Evolutionary conservation across 2,113 vertebrate species (phyloP), one percentile per base, ranked within the genome.

Genomic region (Ictalurus furcatus): DNA sequence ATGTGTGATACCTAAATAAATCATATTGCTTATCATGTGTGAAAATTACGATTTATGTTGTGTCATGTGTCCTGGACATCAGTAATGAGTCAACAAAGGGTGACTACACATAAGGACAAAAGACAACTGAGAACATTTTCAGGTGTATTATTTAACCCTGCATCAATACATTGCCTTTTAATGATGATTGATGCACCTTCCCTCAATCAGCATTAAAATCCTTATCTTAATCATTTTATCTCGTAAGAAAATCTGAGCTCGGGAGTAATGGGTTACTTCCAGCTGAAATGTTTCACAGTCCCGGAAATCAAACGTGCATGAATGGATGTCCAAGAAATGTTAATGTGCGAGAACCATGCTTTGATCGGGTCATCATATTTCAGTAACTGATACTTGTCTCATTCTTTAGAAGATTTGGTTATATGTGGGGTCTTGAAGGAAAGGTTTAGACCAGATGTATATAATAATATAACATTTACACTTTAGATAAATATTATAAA

Each of bases 331-430:
- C 44, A 37, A 48, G 34, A 40, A 84, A 54, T 34, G 8, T 40
- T 61, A 74, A 71, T 4, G 30, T 25, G 25, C 12, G 52, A 59
- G 59, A 71, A 71, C 63, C 28, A 34, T 58, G 2, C 56, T n/a
- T 34, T 67, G 83, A 88, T 71, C 4, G 5, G 11, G 79, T 67
- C 21, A 79, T 37, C 71, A 34, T 63, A 61, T 63, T 85, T 87
- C 30, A 83, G 79, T 85, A 90, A 88, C 19, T 37, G 58, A 87
- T 88, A 71, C 48, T 80, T 84, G 44, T 48, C 69, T 30, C 59
- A 44, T 80, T 87, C 56, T 69, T 86, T 37, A 25, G 69, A 80
- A 58, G 80, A 88, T 89, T 67, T 80, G 34, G 84, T 87, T 85
- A 89, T 73, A 86, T 52, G 40, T 85, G 30, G 16, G 48, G 61